Base-by-base conservation (phyloP, 1,140 invertebrate species). In the Penaeus japonicus region DNA sequence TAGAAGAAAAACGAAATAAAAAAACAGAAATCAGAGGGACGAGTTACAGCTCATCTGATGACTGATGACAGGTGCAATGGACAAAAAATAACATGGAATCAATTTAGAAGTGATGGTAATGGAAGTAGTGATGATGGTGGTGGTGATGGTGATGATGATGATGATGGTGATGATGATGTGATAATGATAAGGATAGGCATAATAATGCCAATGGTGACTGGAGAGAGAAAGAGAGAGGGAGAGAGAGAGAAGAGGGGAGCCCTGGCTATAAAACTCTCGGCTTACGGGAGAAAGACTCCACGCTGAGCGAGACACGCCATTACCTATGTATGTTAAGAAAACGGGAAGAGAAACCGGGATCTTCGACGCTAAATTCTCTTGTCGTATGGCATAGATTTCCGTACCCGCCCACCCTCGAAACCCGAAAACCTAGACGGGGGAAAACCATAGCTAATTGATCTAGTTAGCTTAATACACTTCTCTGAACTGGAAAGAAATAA, bases 361-460 rank as follows among this genome's bases (percentile, higher is more conserved):
- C 12, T 47, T 47, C 39, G 39, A 2, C 39, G 39, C 39, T 47
- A 47, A 47, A 47, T 47, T 10, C 39, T 47, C 39, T 10, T 47
- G 39, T 10, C 5, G 0, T 47, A 47, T 12, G 39, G 12, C 0
- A 5, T 12, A 47, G 39, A 47, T 70, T 18, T 77, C 84, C 15
- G 47, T 65, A 35, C 24, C 32, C 30, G 32, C 84, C 84, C 59
- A 39, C 59, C 84, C 84, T 78, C 59, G 70, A 27, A 59, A 80
- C 78, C 70, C 73, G 57, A 87, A 87, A 80, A 87, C 81, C 57
- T 87, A 87, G 70, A 87, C 81, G 78, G 78, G 78, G 77, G 39
- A 87, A 85, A 87, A 87, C 78, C 85, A 80, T 87, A 39, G 55
- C 85, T 87, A 87, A 87, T 87, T 87, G 78, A 81, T 87, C 85